Conservation (phyloP, 2,888 invertebrate species). For the Suillia variegata region DNA sequence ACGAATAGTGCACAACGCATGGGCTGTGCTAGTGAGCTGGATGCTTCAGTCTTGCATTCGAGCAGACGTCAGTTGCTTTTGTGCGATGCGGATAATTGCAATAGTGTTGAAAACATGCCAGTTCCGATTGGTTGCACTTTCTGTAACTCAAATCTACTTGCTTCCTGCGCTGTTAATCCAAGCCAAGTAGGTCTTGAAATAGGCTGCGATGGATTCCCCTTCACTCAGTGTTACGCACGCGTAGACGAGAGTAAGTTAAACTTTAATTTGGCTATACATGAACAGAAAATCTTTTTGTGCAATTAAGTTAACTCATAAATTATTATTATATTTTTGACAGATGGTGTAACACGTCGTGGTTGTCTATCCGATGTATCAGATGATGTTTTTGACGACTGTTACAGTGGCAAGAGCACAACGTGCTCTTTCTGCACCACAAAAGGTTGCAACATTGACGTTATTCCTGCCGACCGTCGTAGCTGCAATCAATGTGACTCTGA, state of each 20-base stretch:
- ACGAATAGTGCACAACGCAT: conserved; percentile 33
- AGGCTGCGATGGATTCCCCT: conserved; percentile 36
- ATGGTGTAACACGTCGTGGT: conserved; percentile 44
- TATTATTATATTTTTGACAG: no score
- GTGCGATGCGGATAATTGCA: conserved; percentile 47
- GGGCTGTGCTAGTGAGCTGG: conserved; percentile 50
- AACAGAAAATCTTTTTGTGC: no score
- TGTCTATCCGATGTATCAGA: conserved; percentile 40
- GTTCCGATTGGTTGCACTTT: conserved; percentile 26
- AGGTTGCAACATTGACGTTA: conserved; percentile 41
- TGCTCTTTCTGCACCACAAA: conserved; percentile 38
- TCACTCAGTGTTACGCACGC: conserved; percentile 39
- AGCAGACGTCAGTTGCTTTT: conserved; percentile 41
- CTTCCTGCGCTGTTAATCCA: conserved; percentile 33
- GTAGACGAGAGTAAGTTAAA: conserved; percentile 37
- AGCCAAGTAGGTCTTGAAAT: rapidly evolving
- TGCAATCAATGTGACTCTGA: conserved; percentile 48
- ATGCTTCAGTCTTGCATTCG: conserved; percentile 24
- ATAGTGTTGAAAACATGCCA: conserved; percentile 35
- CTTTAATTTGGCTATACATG: no score
- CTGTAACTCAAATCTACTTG: conserved; percentile 39
- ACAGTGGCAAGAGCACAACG: conserved; percentile 27
- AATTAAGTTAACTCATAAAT: background rate
- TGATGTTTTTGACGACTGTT: conserved; percentile 39
- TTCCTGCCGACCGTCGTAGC: conserved; percentile 43